phyloP scores from a whole-genome alignment of 1,140 invertebrate genomes.

The Heliconius congener region DNA sequence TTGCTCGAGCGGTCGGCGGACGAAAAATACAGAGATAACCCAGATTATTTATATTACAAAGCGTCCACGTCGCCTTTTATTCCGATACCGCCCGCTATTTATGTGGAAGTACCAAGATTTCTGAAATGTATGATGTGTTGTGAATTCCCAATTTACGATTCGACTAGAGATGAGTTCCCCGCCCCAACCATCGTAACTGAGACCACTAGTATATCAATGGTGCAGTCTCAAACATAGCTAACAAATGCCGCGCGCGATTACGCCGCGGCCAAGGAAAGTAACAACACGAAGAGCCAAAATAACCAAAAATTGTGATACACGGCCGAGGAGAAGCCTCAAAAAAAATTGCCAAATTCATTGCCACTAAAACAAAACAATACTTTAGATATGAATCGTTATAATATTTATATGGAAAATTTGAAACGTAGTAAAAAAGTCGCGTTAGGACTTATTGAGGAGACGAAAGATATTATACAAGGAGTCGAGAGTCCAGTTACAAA shows the following conservation, averaged over 20 bases:
- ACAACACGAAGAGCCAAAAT: conserved; percentile 51
- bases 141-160: conserved; percentile 93
- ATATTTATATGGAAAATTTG: conserved; percentile 73
- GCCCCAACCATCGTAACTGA: conserved; percentile 86
- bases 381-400: conserved; percentile 75
- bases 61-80: conserved; percentile 92
- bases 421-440: conserved; percentile 67
- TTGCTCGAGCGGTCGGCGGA: conserved; percentile 92
- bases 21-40: conserved; percentile 91
- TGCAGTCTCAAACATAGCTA: conserved; percentile 89
- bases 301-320: conserved; percentile 75
- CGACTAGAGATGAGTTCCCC: conserved; percentile 85
- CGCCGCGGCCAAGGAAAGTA: conserved; percentile 67
- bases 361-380: conserved; percentile 75
- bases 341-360: conserved; percentile 73
- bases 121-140: conserved; percentile 92
- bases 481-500: conserved; percentile 51
- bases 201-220: conserved; percentile 87
- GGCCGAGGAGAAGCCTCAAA: conserved; percentile 66
- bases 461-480: conserved; percentile 66
- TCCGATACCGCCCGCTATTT: conserved; percentile 91
- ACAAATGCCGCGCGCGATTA: conserved; percentile 82
- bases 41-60: conserved; percentile 93
- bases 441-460: conserved; percentile 70
- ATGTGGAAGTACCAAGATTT: conserved; percentile 90